Evolutionary conservation across 53 echinoderm and acorn worm genomes (phyloP), one percentile per base, ranked within the genome.

Genomic region (Zoroaster sp.): DNA sequence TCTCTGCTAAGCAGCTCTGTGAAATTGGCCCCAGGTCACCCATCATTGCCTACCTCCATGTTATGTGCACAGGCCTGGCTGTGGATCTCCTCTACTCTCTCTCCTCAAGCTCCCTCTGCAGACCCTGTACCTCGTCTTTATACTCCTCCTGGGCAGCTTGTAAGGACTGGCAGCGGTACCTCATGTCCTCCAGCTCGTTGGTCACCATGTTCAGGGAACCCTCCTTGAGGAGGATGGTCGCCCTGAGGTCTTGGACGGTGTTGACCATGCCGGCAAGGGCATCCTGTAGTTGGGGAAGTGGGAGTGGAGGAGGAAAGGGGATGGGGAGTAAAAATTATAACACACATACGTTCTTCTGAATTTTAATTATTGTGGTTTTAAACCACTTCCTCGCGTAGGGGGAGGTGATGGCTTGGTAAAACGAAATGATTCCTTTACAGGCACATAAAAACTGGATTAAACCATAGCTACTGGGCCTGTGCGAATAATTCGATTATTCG

Each of bases 221-320:
- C 21, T 95, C 95, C 35, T 70, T 74, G 12, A 69, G 46, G 23
- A 31, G 46, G 17, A 93, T 78, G 42, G 47, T 68, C 5, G 78
- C n/a, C 12, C 92, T 82, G 0, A 89, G 74, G 46, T 95, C 92
- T 47, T 95, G 95, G 1, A 96, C 41, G 21, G 87, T 74, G 32
- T 44, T 21, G 90, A 95, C 87, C 43, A 96, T 76, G 73, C 83
- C 78, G 43, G 92, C 74, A 40, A 96, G 87, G 8, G 94, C 97
- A 55, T 96, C 97, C 97, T 96, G 69, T 4, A 15, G 51, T 46
- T 55, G 4, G 20, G 7, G 30, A 51, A 40, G n/a, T n/a, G n/a
- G n/a, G n/a, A n/a, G n/a, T n/a, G n/a, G n/a, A n/a, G n/a, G n/a
- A n/a, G n/a, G n/a, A n/a, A n/a, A n/a, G n/a, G n/a, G n/a, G n/a